Evolutionary conservation across 2,113 vertebrate genomes (phyloP), one percentile per base, ranked within the genome.

Genomic region (Pycnonotus jocosus): DNA sequence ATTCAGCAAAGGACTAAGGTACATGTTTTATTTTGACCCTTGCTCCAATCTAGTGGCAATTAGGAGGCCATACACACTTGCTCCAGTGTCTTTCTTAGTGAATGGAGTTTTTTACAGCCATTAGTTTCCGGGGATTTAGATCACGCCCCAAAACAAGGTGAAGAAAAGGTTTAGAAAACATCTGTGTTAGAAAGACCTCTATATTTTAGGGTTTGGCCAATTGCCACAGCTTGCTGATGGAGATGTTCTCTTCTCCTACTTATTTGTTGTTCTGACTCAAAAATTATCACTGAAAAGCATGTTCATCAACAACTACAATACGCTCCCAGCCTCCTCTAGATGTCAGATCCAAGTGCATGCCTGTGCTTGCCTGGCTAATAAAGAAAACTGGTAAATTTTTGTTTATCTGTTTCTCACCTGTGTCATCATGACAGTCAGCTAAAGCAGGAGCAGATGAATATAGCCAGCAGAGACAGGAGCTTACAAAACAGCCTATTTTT

Each of bases 401-500:
- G 68, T 86, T 96, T 95, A 83, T 94, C 88, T 92, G 17, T 70
- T 77, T 93, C 93, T 93, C 93, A 95, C 90, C 94, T 93, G 72
- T 92, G 81, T 94, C 91, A 95, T 95, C 56, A 64, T 40, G 56
- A 83, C 85, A 77, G 37, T 81, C 68, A 88, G 82, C 81, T 83
- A 95, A 82, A 82, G 88, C 72, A 71, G 79, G 48, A 54, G 56
- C 68, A 86, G 71, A 81, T 74, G 54, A 86, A 78, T 73, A 62
- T 35, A 96, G 81, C 62, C 45, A 1, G 54, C 81, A 94, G 94
- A 94, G 82, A 90, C 42, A 90, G 91, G 72, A 88, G 72, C 92
- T 97, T 97, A 90, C 18, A 44, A 92, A 95, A 96, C 2, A 88
- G 47, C 60, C 95, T 97, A 97, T 96, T 95, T 95, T 96, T 95